Evolutionary conservation across 1,140 invertebrate species (phyloP), one percentile per base, ranked within the genome.

Genomic region (Chrysomallon squamiferum): DNA sequence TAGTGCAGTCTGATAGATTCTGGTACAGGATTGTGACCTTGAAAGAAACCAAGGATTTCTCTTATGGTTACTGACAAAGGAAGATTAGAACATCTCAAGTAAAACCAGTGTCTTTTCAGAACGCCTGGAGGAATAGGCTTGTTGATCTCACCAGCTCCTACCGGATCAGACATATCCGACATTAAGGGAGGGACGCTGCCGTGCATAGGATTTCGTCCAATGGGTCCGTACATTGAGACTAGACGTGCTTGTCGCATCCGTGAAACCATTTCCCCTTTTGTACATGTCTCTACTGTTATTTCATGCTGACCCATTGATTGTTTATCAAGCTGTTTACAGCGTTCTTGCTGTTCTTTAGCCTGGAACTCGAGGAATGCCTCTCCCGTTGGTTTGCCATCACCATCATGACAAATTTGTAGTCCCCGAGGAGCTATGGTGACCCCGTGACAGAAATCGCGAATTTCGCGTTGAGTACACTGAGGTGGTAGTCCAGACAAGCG

Each of bases 301-400:
- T 88, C 71, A 35, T 75, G 64, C 20, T 70, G 62, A 1, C 73
- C 73, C 22, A 80, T 64, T 1, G 59, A 70, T 30, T 62, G 67
- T 35, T 72, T 68, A 57, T 72, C 70, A 33, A 93, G 94, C 0
- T 87, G 84, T 9, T 90, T 81, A 0, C 93, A 94, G 60, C 87
- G 85, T 11, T 89, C 84, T 2, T 92, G 92, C 74, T 95, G 92
- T 32, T 89, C 88, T 0, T 84, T 65, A 18, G 88, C 89, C 11
- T 87, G 84, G 78, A 96, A 96, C 79, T 96, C 93, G 71, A 94
- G 93, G 79, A 93, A 94, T 41, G 93, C 94, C 71, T 94, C 91
- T 0, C 94, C 94, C 0, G 91, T 91, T 6, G 92, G 88, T 33
- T 91, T 89, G 0, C 95, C 94, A 68, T 90, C 88, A 18, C 90